phyloP scores from a whole-genome alignment of 2,888 invertebrate genomes.

The Calameuta filiformis region DNA sequence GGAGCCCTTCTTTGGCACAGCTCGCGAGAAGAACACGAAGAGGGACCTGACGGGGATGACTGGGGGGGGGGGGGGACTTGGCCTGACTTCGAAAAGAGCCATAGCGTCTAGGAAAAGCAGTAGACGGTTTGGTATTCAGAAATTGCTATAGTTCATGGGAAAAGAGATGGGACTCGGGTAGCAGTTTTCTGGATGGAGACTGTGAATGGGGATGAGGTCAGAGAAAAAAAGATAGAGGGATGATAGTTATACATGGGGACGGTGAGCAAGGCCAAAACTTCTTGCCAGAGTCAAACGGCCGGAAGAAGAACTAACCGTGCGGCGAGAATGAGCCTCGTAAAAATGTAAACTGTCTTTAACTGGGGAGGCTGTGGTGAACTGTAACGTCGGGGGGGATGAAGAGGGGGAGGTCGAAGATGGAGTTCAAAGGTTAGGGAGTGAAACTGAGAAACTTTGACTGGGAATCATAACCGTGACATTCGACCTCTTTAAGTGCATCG shows the following conservation, averaged over 20 bases:
- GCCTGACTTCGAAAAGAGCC: conserved; percentile 18
- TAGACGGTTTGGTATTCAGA: background rate
- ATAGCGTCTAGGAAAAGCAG: conserved; percentile 11
- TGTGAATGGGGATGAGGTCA: background rate
- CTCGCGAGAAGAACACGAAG: background rate
- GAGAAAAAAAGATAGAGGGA: no score
- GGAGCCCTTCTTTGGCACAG: conserved; percentile 17
- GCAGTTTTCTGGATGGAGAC: background rate
- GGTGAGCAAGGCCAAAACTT: conserved; percentile 11
- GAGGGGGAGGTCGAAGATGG: background rate
- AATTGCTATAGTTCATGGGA: background rate
- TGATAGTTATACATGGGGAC: background rate
- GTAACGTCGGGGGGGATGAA: background rate
- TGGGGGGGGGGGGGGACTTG: conserved; percentile 11
- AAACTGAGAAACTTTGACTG: background rate
- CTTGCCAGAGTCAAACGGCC: conserved; percentile 16
- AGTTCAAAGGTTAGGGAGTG: background rate
- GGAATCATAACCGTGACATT: background rate
- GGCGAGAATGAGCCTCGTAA: conserved; percentile 21
- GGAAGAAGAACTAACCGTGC: conserved; percentile 19
- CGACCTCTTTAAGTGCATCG: background rate
- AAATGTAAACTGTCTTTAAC: conserved; percentile 18
- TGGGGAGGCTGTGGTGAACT: background rate
- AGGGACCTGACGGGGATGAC: background rate
- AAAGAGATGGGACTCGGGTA: background rate